Base-by-base conservation (phyloP, 1,140 invertebrate genomes). In the Zaprionus africanus region DNA sequence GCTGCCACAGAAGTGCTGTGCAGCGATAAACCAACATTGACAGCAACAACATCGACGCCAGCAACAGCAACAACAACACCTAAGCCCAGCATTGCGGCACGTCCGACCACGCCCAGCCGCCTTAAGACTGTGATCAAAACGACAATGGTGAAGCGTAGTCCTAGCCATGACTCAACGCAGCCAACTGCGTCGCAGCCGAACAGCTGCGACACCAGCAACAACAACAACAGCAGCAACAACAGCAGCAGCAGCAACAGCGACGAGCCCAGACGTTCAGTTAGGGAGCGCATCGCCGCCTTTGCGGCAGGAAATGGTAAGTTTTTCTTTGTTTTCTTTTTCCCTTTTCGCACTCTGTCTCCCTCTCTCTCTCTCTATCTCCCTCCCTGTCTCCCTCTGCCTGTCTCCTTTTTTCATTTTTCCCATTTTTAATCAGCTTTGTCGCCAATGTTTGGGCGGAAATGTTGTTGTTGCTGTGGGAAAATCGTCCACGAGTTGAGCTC, bases 71-170 rank as follows among this genome's bases (percentile, higher is more conserved):
- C 60, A 74, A 26, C 78, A 78, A 72, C 81, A 78, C 65, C 79
- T 82, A 81, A 91, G 82, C 81, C 83, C 81, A 86, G 81, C 81
- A 78, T 87, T 72, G 84, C 83, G 68, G 76, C 90, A 62, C 88
- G 90, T 85, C 86, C 90, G 64, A 79, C 79, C 82, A 92, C 91
- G 85, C 91, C 91, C 81, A 84, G 84, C 78, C 85, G 81, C 85
- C 82, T 91, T 66, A 92, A 91, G 88, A 92, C 91, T 92, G 91
- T 92, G 91, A 92, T 92, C 85, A 92, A 92, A 92, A 92, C 91
- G 75, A 92, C 91, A 90, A 88, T 92, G 91, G 91, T 92, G 61
- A 92, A 92, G 78, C 86, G 91, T 72, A 92, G 91, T 86, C 91
- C 91, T 83, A 87, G 86, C 82, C 81, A 92, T 87, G 91, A 92